Evolutionary conservation across 2,888 invertebrate species (phyloP).

Genomic region (Lysandra coridon): DNA sequence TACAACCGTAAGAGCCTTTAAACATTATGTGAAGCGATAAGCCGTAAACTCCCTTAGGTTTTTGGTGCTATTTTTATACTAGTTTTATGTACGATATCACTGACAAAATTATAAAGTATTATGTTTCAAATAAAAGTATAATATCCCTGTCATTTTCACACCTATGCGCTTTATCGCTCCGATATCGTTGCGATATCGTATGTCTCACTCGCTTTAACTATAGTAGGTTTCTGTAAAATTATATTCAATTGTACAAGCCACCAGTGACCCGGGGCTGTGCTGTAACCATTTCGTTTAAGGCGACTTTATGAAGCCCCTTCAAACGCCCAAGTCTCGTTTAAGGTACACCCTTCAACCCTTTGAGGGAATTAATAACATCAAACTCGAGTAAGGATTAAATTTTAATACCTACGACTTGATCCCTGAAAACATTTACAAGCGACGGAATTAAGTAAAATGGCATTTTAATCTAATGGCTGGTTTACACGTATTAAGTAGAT

Average conservation of each 20-base stretch:
- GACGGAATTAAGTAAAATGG: not conserved
- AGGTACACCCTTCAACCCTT: conserved; percentile 6
- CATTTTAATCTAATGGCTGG: not conserved
- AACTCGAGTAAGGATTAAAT: conserved; percentile 7
- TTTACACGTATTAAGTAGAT: no score
- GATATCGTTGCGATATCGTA: no score
- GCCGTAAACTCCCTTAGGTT: not conserved
- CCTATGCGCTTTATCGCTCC: no score
- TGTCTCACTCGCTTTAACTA: no score
- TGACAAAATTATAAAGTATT: no score
- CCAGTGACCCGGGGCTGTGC: not conserved
- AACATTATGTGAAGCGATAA: not conserved
- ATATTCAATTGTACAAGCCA: not conserved
- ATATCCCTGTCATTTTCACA: no score
- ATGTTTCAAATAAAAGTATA: no score
- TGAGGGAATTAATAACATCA: conserved; percentile 10
- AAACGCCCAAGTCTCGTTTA: not conserved
- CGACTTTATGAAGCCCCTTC: not conserved
- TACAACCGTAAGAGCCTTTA: not conserved
- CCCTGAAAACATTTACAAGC: not conserved
- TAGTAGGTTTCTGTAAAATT: not conserved
- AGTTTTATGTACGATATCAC: no score
- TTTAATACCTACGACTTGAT: not conserved
- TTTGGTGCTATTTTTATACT: no score
- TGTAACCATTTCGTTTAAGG: not conserved